Conservation (phyloP, 2,888 invertebrate genomes). For the Troides aeacus region DNA sequence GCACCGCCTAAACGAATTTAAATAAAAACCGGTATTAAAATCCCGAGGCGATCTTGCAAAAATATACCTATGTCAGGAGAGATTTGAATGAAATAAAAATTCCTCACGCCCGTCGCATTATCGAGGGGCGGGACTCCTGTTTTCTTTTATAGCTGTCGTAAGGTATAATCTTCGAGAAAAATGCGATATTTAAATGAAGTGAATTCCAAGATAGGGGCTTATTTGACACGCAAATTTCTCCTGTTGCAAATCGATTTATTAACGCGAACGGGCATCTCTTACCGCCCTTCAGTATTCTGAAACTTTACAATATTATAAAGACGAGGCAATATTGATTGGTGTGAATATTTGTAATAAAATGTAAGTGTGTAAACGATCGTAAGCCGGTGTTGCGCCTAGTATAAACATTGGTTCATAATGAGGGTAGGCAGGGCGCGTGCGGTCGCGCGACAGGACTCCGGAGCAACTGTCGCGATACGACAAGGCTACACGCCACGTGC, state of each 20-base stretch:
- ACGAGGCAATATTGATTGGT: constrained; percentile 22
- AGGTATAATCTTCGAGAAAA: constrained; percentile 80
- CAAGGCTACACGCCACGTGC: constrained; percentile 57
- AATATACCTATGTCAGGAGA: constrained; percentile 79
- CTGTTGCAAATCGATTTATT: constrained; percentile 68
- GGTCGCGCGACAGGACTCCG: constrained; percentile 35
- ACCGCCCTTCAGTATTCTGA: neutral
- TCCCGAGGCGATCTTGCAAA: constrained; percentile 75
- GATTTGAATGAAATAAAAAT: constrained; percentile 80
- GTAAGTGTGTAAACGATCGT: constrained; percentile 52
- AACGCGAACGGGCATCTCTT: constrained; percentile 51
- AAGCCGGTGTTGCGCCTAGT: constrained; percentile 53
- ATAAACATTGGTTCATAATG: constrained; percentile 65
- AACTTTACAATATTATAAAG: neutral
- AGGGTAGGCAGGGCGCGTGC: constrained; percentile 54
- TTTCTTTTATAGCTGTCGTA: constrained; percentile 80
- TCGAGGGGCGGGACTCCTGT: constrained; percentile 75
- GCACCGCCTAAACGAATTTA: constrained; percentile 76
- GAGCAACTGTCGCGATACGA: constrained; percentile 37
- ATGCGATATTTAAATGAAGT: constrained; percentile 80
- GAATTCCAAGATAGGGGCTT: constrained; percentile 72
- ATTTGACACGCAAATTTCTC: constrained; percentile 65
- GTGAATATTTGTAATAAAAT: constrained; percentile 40
- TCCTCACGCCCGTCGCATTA: constrained; percentile 77
- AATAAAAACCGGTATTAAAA: constrained; percentile 79